A percentile compares a stretch with the other conserved stretches of the same genome.
phyloP scores from a whole-genome alignment of 2,113 vertebrate genomes.

The Callorhinus ursinus region DNA sequence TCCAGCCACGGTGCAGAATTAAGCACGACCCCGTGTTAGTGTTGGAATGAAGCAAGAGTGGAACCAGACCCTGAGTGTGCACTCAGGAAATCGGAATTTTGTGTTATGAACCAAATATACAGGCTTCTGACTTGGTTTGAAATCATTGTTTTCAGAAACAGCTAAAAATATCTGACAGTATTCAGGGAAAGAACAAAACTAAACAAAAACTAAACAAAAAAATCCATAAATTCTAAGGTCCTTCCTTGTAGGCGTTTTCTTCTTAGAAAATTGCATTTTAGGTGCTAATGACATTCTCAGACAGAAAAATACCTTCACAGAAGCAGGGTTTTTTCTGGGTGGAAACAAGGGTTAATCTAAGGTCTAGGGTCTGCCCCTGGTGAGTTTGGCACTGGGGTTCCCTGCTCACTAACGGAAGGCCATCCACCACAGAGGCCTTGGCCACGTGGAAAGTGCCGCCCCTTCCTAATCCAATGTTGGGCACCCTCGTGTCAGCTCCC shows the following conservation, averaged over 20 bases:
- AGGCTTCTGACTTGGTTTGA: not conserved
- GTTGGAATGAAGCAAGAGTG: fast-evolving
- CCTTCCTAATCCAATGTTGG: not conserved
- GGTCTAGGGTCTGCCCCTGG: not conserved
- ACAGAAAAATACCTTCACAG: not conserved
- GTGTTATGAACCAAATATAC: fast-evolving
- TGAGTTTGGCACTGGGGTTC: not conserved
- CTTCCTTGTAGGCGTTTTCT: not conserved
- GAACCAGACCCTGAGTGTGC: not conserved
- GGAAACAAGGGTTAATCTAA: not conserved
- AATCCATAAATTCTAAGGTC: not conserved
- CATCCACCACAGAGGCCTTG: not conserved
- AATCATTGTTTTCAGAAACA: not conserved
- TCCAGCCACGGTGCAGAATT: fast-evolving
- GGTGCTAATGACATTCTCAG: not conserved
- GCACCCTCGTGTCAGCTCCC: not conserved
- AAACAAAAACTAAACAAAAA: not conserved
- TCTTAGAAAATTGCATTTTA: not conserved
- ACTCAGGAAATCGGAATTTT: not conserved
- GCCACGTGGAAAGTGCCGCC: not conserved
- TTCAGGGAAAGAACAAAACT: not conserved
- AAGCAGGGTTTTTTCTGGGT: not conserved
- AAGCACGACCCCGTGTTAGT: not conserved
- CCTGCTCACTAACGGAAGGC: not conserved
- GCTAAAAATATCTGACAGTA: not conserved